Conservation (phyloP, 2,797 vertebrate species). For the Aulostomus chinensis region DNA sequence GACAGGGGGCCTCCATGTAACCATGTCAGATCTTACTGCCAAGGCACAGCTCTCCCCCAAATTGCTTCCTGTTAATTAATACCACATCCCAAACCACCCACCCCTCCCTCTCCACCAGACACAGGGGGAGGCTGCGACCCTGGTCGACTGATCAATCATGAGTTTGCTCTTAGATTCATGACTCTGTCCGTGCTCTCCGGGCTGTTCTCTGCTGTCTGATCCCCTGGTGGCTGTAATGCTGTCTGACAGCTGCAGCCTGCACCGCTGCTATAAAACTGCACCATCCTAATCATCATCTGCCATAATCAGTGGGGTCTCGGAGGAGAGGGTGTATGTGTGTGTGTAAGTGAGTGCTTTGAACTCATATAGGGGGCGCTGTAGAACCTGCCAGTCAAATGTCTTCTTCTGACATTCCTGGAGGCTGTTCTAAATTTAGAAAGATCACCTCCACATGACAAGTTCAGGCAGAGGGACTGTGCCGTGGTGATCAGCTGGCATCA, state of each 20-base stretch:
- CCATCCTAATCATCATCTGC: conserved; percentile 39
- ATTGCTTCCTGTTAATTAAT: conserved; percentile 69
- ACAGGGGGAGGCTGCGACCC: conserved; percentile 42
- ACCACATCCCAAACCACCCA: conserved; percentile 13
- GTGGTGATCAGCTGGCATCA: no score
- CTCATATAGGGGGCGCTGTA: no score
- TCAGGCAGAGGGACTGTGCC: no score
- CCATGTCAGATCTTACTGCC: conserved; percentile 10
- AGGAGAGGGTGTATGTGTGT: not conserved
- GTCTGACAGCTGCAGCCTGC: conserved; percentile 30
- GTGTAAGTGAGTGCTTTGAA: no score
- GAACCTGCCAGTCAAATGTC: no score
- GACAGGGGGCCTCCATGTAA: conserved; percentile 18
- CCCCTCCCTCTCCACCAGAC: conserved; percentile 12
- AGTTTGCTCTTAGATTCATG: conserved; percentile 4
- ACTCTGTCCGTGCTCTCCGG: not conserved
- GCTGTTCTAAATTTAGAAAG: no score
- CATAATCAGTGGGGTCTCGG: conserved; percentile 8
- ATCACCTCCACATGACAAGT: no score
- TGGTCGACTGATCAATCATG: conserved; percentile 48
- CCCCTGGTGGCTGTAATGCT: conserved; percentile 10
- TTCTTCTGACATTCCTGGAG: no score
- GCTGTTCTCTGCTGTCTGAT: not conserved
- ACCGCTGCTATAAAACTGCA: conserved; percentile 12
- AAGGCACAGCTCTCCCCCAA: conserved; percentile 45